These are phyloP conservation scores for Chrysocyon brachyurus DNA, from an alignment of 2,797 vertebrate species.

Conservation along the genomic window DNA sequence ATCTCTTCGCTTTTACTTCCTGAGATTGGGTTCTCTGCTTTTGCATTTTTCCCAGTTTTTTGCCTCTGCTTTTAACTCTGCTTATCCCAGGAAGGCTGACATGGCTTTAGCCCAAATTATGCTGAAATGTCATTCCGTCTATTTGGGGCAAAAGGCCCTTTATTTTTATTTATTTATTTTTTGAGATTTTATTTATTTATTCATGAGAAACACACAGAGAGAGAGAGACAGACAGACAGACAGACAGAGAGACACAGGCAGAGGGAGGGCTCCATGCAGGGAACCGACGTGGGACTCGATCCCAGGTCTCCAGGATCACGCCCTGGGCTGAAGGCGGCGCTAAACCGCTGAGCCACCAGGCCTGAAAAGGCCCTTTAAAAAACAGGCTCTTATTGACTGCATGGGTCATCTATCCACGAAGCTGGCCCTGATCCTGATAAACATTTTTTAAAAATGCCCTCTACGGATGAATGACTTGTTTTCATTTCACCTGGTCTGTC, in stretches of 20 bases:
- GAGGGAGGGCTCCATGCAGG: too few relatives aligned
- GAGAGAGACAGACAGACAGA: too few relatives aligned
- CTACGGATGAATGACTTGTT: constrained; percentile 25
- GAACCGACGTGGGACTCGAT: too few relatives aligned
- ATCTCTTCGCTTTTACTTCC: not conserved
- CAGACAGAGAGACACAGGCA: too few relatives aligned
- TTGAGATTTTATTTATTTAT: too few relatives aligned
- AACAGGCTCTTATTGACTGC: not conserved
- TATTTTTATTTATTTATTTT: too few relatives aligned
- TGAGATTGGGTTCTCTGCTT: not conserved
- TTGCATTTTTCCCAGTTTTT: not conserved
- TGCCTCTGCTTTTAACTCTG: not conserved
- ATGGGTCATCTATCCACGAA: not conserved
- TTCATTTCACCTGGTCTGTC: constrained; percentile 19
- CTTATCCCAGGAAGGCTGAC: not conserved
- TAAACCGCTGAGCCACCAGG: too few relatives aligned
- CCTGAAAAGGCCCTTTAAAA: not conserved
- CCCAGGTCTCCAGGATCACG: too few relatives aligned
- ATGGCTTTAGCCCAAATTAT: not conserved
- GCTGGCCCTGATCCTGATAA: not conserved
- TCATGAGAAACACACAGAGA: too few relatives aligned
- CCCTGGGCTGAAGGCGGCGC: too few relatives aligned
- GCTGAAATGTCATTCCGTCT: not conserved
- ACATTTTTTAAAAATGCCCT: not conserved
- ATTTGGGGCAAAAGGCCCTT: not conserved